Percentiles rank a stretch among this genome's conserved stretches.
Evolutionary conservation across 2,888 invertebrate genomes (phyloP).

Genomic region (Agriopis aurantiaria): DNA sequence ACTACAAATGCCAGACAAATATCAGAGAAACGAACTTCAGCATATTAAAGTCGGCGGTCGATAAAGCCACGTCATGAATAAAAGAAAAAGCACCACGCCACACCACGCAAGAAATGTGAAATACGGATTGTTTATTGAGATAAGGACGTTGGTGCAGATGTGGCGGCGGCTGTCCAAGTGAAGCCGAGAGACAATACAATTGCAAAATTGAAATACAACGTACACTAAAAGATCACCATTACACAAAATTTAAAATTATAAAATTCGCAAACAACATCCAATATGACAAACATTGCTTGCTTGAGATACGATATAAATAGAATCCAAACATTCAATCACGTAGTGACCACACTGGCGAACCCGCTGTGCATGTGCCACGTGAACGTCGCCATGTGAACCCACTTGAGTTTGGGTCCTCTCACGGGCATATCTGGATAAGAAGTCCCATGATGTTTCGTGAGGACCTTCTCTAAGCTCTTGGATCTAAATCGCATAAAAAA

Average conservation of each 20-base stretch:
- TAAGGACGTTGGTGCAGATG: no score
- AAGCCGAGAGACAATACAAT: no score
- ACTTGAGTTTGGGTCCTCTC: not conserved
- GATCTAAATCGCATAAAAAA: not conserved
- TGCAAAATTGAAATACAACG: no score
- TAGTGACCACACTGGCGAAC: no score
- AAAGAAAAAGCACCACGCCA: not conserved
- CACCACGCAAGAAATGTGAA: not conserved
- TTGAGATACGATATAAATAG: no score
- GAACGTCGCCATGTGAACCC: slow-evolving; percentile 3
- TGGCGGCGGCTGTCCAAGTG: no score
- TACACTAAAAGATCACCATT: no score
- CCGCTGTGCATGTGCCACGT: not conserved
- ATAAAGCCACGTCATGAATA: not conserved
- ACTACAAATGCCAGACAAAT: not conserved
- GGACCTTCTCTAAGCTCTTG: not conserved
- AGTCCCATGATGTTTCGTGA: not conserved
- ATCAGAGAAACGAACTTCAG: not conserved
- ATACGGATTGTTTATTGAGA: not conserved
- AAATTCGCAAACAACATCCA: no score
- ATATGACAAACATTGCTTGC: no score
- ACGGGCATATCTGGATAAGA: not conserved
- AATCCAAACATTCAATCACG: no score
- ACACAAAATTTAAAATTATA: no score
- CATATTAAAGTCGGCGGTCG: not conserved